Percentiles rank a stretch among this genome's conserved stretches.
Conservation (phyloP, 2,797 vertebrate species). For the Gymnoscopelus braueri region DNA sequence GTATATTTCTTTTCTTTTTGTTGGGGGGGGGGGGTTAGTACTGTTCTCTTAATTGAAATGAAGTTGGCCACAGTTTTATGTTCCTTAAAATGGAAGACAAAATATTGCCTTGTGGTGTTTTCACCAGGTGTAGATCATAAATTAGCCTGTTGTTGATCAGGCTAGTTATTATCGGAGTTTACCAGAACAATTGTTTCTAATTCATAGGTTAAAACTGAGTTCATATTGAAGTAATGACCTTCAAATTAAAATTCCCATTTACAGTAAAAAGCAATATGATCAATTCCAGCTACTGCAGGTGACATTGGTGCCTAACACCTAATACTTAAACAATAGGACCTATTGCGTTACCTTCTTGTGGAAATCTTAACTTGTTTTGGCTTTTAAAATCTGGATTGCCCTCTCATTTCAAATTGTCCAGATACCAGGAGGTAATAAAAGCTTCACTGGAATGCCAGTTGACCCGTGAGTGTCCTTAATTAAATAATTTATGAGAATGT, state of each 20-base stretch:
- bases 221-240: conserved; percentile 44
- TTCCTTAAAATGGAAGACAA: conserved; percentile 39
- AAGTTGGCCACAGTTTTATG: conserved; percentile 50
- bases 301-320: conserved; percentile 69
- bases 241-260: conserved; percentile 43
- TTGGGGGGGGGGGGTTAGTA: conserved; percentile 19
- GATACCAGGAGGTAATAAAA: conserved; percentile 54
- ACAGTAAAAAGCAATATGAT: conserved; percentile 35
- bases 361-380: conserved; percentile 40
- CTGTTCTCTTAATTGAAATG: conserved; percentile 49
- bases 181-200: conserved; percentile 38
- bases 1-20: conserved; percentile 31
- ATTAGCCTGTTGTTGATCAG: conserved; percentile 17
- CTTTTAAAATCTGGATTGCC: conserved; percentile 33
- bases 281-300: conserved; percentile 55
- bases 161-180: conserved; percentile 9
- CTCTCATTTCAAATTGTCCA: conserved; percentile 33
- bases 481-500: conserved; percentile 48
- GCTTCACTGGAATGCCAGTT: conserved; percentile 34
- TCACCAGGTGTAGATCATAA: conserved; percentile 14
- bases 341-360: conserved; percentile 36
- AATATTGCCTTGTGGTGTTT: conserved; percentile 38
- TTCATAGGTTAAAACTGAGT: conserved; percentile 18
- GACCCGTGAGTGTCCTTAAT: conserved; percentile 49
- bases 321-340: conserved; percentile 50